Evolutionary conservation across 2,888 invertebrate genomes (phyloP).

Genomic region (Tolmerus cingulatus): DNA sequence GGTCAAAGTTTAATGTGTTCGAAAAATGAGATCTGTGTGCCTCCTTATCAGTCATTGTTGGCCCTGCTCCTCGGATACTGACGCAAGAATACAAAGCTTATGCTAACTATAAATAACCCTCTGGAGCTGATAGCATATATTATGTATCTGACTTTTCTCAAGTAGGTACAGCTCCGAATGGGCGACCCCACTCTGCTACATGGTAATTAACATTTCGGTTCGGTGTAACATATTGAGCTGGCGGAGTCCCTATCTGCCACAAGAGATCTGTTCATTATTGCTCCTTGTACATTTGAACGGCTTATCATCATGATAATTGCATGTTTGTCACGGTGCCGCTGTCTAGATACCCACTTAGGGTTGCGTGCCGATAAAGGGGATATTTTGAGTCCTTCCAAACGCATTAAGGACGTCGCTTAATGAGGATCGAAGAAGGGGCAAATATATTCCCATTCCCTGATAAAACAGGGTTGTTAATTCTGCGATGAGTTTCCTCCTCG

Average conservation of each 20-base stretch:
- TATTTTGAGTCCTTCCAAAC: background rate
- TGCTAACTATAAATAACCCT: conserved; percentile 30
- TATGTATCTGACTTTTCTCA: background rate
- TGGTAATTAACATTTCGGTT: conserved; percentile 33
- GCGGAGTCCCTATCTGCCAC: background rate
- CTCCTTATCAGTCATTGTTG: conserved; percentile 32
- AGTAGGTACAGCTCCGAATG: background rate
- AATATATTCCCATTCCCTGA: background rate
- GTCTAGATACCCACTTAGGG: conserved; percentile 5
- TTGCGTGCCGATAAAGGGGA: conserved; percentile 23
- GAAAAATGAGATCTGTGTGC: conserved; percentile 27
- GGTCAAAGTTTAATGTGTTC: conserved; percentile 26
- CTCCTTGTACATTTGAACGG: conserved; percentile 36
- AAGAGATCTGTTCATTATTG: conserved; percentile 31
- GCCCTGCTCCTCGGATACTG: background rate
- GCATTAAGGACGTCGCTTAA: conserved; percentile 6
- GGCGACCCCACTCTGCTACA: conserved; percentile 10
- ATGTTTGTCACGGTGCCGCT: conserved; percentile 22
- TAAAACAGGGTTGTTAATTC: background rate
- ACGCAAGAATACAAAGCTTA: background rate
- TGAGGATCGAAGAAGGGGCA: background rate
- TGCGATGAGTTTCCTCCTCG: background rate
- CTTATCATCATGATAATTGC: conserved; percentile 41
- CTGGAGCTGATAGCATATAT: background rate
- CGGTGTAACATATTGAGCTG: conserved; percentile 24